phyloP scores from a whole-genome alignment of 1,140 invertebrate genomes.

The Hermetia illucens region DNA sequence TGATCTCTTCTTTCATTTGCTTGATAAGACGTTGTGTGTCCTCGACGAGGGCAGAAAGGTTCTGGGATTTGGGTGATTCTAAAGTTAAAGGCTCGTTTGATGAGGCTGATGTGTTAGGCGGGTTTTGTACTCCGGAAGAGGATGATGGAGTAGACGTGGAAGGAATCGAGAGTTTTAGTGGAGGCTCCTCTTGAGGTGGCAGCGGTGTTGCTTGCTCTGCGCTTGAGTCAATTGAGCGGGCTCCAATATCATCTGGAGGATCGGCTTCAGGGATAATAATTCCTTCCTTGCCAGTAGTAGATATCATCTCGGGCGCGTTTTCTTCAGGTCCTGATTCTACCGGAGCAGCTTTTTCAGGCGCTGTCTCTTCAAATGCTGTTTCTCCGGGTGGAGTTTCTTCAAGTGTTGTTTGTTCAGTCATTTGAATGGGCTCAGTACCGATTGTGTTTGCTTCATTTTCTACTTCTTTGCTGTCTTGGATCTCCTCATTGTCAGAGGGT shows the following conservation, averaged over 20 bases:
- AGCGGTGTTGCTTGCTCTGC: too few relatives aligned
- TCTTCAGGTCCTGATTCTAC: background rate
- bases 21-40: slow-evolving; percentile 42
- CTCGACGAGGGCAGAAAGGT: slow-evolving; percentile 38
- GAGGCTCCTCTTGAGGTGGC: too few relatives aligned
- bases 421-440: background rate
- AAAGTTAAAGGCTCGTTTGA: too few relatives aligned
- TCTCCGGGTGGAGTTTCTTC: background rate
- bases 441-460: background rate
- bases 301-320: background rate
- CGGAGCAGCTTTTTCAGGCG: background rate
- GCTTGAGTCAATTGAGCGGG: too few relatives aligned
- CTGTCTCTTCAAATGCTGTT: background rate
- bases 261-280: background rate
- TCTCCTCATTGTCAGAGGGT: slow-evolving; percentile 13
- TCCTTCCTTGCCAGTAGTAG: background rate
- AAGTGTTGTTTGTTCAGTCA: background rate
- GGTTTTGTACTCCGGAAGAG: too few relatives aligned
- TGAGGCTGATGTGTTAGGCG: too few relatives aligned
- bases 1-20: slow-evolving; percentile 46
- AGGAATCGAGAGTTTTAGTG: too few relatives aligned
- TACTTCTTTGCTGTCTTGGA: too few relatives aligned
- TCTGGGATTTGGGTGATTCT: slow-evolving; percentile 27
- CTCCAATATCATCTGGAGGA: too few relatives aligned
- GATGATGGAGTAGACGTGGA: too few relatives aligned